Evolutionary conservation across 2,797 vertebrate genomes (phyloP).

Genomic region (Acropternis orthonyx): DNA sequence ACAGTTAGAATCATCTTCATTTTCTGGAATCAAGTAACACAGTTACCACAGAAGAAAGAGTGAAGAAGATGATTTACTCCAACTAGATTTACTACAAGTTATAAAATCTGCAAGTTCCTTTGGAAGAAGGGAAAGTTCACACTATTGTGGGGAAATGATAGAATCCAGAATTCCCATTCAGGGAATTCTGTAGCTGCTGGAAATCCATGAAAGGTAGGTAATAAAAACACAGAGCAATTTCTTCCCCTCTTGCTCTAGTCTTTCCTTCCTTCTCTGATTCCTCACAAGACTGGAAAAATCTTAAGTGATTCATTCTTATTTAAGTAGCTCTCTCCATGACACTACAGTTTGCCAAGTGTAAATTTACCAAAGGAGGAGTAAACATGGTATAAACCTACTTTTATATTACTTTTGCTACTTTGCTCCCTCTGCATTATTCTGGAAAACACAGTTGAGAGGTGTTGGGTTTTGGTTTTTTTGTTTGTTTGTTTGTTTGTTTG

Average conservation of each 20-base stretch:
- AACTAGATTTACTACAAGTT: neutral
- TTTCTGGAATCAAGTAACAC: neutral
- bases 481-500: too few species aligned
- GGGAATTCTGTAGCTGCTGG: neutral
- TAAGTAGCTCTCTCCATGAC: neutral
- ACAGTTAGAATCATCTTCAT: neutral
- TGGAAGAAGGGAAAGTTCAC: neutral
- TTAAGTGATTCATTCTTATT: neutral
- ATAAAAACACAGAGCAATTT: accelerated
- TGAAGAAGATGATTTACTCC: neutral
- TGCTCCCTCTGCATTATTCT: neutral
- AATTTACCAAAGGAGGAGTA: neutral
- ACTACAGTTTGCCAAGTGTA: neutral
- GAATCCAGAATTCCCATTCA: neutral
- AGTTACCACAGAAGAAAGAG: neutral
- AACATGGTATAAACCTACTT: neutral
- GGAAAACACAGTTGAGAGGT: neutral
- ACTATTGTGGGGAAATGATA: neutral
- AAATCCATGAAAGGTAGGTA: neutral
- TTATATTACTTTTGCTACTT: neutral
- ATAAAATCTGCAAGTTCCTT: neutral
- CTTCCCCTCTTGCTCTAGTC: neutral
- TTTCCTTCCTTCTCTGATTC: neutral
- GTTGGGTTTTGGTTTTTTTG: too few species aligned
- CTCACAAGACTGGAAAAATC: neutral